Base-by-base conservation (phyloP, 2,888 invertebrate species). In the Caenorhabditis becei region DNA sequence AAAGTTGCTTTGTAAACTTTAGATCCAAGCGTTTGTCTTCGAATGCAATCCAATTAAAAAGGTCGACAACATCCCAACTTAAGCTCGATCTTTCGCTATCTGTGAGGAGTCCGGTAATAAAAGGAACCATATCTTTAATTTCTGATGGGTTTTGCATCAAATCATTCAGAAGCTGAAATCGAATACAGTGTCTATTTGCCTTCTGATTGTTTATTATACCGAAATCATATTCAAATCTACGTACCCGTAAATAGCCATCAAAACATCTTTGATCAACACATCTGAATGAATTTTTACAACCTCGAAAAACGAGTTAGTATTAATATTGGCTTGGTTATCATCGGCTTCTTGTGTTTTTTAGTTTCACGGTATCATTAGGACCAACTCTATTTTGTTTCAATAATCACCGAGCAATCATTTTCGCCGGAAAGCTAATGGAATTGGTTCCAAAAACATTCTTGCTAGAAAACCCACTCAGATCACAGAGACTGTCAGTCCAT, bases 41-140 rank as follows among this genome's bases (percentile, higher is more conserved):
- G 56, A 82, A 88, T 7, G 85, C 71, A 8, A 83, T 83, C 86
- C 87, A 86, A 11, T 69, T 44, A 67, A 88, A 86, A 49, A 86
- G 20, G 54, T 88, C 87, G 0, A 37, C 71, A 7, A 54, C 74
- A 41, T 82, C 77, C 87, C 87, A 88, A 32, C 86, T 86, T 28
- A 83, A 26, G n/a, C 62, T 62, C 16, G 53, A 65, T 53, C 83
- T 49, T 20, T 80, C 67, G 1, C 37, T 61, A 18, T 67, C 51
- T 1, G 58, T 28, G 0, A 80, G 37, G 7, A 75, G 28, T 20
- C 84, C 83, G 20, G 83, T 77, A 11, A 86, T 77, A 49, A 86
- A 87, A 1, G 87, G 87, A 11, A 87, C 80, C 77, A 85, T 80
- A 59, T 86, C 86, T 20, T 77, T 82, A 56, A 87, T 84, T 47